Conservation (phyloP, 2,888 invertebrate genomes). For the Smittia aterrima region DNA sequence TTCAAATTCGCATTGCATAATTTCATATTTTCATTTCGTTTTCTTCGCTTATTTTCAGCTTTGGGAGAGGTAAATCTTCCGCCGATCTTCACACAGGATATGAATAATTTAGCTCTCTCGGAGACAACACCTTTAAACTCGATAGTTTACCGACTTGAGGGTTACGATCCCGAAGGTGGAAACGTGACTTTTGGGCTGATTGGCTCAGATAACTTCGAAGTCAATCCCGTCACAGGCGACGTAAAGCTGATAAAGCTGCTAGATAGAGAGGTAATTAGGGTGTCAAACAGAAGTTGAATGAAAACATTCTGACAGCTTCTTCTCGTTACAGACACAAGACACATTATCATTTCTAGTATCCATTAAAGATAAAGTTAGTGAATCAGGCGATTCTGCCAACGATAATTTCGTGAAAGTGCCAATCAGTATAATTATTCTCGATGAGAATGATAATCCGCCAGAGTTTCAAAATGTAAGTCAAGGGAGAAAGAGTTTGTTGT, state of each 20-base stretch:
- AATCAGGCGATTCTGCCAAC: conserved; percentile 59
- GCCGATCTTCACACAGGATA: conserved; percentile 71
- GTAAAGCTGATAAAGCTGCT: conserved; percentile 75
- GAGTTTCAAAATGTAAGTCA: conserved; percentile 70
- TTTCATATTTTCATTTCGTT: background rate
- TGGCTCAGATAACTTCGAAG: conserved; percentile 78
- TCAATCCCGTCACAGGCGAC: conserved; percentile 73
- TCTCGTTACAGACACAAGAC: conserved; percentile 63
- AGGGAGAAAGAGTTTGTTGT: too few species aligned
- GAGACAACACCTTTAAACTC: conserved; percentile 78
- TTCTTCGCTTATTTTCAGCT: background rate
- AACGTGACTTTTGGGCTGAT: conserved; percentile 67
- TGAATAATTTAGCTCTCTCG: conserved; percentile 72
- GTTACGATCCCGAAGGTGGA: conserved; percentile 78
- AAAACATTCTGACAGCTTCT: background rate
- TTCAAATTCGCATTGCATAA: conserved; percentile 3
- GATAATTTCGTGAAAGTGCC: conserved; percentile 73
- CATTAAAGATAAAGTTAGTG: conserved; percentile 70
- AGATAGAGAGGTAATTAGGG: conserved; percentile 70
- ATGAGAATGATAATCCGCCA: conserved; percentile 87
- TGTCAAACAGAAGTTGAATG: background rate
- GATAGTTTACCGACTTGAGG: conserved; percentile 73
- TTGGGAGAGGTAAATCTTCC: conserved; percentile 60
- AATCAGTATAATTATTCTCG: conserved; percentile 78
- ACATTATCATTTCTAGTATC: conserved; percentile 77